Percentiles rank a stretch among this genome's conserved stretches.
phyloP scores from a whole-genome alignment of 2,888 invertebrate species.

The Netelia inedita region DNA sequence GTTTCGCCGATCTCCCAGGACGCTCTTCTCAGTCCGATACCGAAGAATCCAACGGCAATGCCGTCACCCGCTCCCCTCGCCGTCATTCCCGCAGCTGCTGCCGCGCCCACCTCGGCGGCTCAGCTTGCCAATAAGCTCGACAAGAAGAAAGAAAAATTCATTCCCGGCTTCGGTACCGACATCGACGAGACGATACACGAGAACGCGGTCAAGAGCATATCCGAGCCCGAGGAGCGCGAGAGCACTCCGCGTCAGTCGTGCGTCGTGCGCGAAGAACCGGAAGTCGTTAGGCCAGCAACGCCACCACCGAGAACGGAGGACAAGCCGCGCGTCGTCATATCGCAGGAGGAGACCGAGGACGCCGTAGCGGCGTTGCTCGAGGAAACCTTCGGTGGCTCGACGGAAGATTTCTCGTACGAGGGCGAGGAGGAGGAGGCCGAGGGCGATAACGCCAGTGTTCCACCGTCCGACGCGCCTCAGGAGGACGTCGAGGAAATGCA shows the following conservation, averaged over 20 bases:
- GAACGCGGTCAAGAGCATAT: constrained; percentile 93
- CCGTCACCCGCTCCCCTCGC: constrained; percentile 74
- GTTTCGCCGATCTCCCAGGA: constrained; percentile 80
- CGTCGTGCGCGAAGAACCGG: constrained; percentile 78
- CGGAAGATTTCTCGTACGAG: constrained; percentile 84
- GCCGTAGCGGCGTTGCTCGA: constrained; percentile 95
- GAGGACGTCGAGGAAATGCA: constrained; percentile 94
- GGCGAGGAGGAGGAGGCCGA: constrained; percentile 85
- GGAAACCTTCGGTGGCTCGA: constrained; percentile 92
- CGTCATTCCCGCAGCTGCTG: constrained; percentile 63
- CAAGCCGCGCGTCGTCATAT: constrained; percentile 93
- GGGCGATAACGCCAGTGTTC: constrained; percentile 84
- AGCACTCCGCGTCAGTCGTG: constrained; percentile 75
- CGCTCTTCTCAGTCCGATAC: constrained; percentile 86
- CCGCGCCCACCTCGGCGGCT: constrained; percentile 23
- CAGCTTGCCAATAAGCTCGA: constrained; percentile 78
- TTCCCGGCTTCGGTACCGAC: constrained; percentile 89
- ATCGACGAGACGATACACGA: constrained; percentile 91
- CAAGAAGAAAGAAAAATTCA: constrained; percentile 88
- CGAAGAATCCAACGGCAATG: constrained; percentile 86
- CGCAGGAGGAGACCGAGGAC: constrained; percentile 97
- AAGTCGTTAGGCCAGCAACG: constrained; percentile 83
- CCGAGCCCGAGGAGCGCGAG: constrained; percentile 86
- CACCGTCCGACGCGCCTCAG: constrained; percentile 87
- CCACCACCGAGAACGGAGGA: constrained; percentile 89